Evolutionary conservation across 2,797 vertebrate species (phyloP).

Genomic region (Malurus splendens): DNA sequence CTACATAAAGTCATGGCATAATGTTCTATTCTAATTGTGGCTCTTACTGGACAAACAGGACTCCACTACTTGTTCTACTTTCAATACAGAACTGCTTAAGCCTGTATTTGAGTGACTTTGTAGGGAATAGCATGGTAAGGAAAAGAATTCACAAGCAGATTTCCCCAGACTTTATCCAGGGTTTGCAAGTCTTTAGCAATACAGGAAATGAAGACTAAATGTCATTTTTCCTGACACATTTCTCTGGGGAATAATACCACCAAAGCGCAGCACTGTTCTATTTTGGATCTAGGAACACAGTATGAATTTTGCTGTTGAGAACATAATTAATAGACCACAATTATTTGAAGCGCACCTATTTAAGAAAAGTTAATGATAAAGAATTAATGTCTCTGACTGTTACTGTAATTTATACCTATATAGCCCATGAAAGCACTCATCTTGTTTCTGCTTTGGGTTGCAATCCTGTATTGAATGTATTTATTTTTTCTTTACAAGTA

Average conservation of each 20-base stretch:
- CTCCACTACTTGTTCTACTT: neutral
- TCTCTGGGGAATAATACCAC: neutral
- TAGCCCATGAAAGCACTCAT: neutral
- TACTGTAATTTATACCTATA: neutral
- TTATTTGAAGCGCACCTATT: neutral
- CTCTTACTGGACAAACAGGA: neutral
- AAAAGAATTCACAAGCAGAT: neutral
- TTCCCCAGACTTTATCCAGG: neutral
- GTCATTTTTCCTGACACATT: neutral
- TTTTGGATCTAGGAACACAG: neutral
- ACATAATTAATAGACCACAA: neutral
- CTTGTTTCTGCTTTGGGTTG: neutral
- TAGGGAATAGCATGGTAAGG: neutral
- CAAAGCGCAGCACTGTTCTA: neutral
- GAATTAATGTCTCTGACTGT: fast-evolving
- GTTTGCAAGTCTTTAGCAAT: neutral
- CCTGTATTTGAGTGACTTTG: neutral
- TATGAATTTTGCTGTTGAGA: neutral
- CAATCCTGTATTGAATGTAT: neutral
- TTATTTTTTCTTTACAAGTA: neutral
- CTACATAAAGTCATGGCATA: neutral
- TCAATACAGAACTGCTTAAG: neutral
- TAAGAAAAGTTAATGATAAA: neutral
- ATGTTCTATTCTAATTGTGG: neutral
- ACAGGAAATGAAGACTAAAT: neutral